phyloP scores from a whole-genome alignment of 2,888 invertebrate species.

The Trissolcus japonicus region DNA sequence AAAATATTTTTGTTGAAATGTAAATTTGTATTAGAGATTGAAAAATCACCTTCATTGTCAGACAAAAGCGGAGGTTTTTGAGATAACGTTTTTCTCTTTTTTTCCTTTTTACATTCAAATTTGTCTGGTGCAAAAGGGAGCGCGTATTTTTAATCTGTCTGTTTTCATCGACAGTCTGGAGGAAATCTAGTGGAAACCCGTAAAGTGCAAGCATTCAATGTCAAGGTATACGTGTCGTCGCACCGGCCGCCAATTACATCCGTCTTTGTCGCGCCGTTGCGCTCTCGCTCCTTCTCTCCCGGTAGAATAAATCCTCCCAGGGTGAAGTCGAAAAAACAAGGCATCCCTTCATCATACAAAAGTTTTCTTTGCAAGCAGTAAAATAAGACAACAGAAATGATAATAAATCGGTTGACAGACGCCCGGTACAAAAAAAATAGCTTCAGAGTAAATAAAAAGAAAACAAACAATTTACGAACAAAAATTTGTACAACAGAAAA shows the following conservation, averaged over 20 bases:
- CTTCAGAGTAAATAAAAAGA: neutral
- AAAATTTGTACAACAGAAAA: too few relatives aligned
- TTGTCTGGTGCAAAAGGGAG: neutral
- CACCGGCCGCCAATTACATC: conserved; percentile 52
- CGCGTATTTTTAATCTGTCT: neutral
- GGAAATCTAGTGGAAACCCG: conserved; percentile 44
- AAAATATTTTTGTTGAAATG: too few relatives aligned
- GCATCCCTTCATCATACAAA: conserved; percentile 42
- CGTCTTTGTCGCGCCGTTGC: conserved; percentile 11
- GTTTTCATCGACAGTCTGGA: conserved; percentile 19
- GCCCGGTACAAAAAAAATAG: too few relatives aligned
- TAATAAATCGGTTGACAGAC: conserved; percentile 21
- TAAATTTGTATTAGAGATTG: too few relatives aligned
- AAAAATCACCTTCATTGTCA: neutral
- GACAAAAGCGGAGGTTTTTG: neutral
- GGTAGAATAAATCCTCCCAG: conserved; percentile 48
- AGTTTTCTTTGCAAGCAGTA: conserved; percentile 28
- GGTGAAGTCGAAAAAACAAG: conserved; percentile 50
- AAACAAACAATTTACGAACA: neutral
- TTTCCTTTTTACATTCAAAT: neutral
- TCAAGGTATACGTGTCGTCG: conserved; percentile 52
- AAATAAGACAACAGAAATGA: conserved; percentile 27
- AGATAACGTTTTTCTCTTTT: neutral
- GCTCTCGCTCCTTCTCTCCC: conserved; percentile 22
- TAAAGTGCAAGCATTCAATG: conserved; percentile 50